A percentile compares a stretch with the other conserved stretches of the same genome.
phyloP scores from a whole-genome alignment of 2,113 vertebrate species.

The Misgurnus anguillicaudatus region DNA sequence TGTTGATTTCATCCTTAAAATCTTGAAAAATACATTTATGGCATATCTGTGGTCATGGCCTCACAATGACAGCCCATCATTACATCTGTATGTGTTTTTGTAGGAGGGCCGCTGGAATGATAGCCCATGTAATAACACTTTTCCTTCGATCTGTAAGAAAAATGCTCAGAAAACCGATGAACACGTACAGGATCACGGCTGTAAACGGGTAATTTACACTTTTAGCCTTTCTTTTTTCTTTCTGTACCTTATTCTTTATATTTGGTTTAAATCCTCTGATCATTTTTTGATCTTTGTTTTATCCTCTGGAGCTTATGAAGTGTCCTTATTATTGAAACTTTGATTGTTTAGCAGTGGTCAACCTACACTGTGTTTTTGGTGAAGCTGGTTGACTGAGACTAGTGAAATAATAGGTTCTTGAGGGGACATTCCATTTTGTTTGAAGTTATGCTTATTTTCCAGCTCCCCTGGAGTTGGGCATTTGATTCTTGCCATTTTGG shows the following conservation, averaged over 20 bases:
- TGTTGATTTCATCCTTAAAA: neutral
- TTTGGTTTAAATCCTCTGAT: neutral
- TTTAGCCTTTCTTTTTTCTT: neutral
- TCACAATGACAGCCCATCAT: slow-evolving; percentile 1
- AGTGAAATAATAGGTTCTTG: no score
- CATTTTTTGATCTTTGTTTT: neutral
- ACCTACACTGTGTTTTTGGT: no score
- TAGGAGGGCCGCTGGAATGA: slow-evolving; percentile 97
- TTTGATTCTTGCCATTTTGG: no score
- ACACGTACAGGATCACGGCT: slow-evolving; percentile 82
- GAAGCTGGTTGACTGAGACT: no score
- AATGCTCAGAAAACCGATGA: slow-evolving; percentile 81
- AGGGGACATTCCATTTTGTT: no score
- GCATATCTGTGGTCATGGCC: neutral
- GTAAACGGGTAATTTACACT: slow-evolving; percentile 80
- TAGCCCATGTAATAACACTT: slow-evolving; percentile 91
- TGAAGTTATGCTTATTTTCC: no score
- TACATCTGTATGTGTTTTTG: slow-evolving; percentile 46
- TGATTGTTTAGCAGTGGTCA: no score
- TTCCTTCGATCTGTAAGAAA: slow-evolving; percentile 96
- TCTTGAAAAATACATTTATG: neutral
- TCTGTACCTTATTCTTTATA: neutral
- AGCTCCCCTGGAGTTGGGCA: no score
- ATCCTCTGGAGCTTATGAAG: neutral
- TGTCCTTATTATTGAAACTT: neutral